Evolutionary conservation across 2,888 invertebrate species (phyloP).

Genomic region (Sesamia inferens): DNA sequence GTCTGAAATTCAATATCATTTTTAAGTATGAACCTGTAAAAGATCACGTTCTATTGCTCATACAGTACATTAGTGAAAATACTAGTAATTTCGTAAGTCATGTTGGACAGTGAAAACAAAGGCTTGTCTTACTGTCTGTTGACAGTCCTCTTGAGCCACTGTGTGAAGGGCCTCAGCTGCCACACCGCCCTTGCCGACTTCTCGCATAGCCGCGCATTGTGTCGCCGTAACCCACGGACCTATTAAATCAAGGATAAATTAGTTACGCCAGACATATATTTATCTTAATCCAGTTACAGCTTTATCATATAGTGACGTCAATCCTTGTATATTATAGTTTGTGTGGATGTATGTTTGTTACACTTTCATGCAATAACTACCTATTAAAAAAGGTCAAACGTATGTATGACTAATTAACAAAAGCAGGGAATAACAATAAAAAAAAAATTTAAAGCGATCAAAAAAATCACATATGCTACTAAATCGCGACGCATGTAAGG

Average conservation of each 20-base stretch:
- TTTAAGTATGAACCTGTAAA: not conserved
- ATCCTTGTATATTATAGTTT: not conserved
- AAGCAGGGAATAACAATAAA: no score
- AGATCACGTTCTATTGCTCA: not conserved
- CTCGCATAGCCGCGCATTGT: constrained; percentile 96
- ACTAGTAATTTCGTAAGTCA: not conserved
- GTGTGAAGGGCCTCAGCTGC: constrained; percentile 96
- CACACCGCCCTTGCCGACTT: constrained; percentile 97
- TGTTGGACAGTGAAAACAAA: not conserved
- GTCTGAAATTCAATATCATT: not conserved
- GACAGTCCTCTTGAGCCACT: constrained; percentile 97
- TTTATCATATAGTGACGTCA: not conserved
- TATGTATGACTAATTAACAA: no score
- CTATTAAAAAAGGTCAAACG: no score
- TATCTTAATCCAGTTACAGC: constrained; percentile 16
- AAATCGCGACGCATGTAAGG: no score
- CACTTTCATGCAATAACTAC: no score
- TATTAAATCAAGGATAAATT: constrained; percentile 53
- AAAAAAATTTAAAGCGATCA: no score
- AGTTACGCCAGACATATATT: constrained; percentile 8
- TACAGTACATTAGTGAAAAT: constrained; percentile 1
- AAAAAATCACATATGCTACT: no score
- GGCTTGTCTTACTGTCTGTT: constrained; percentile 89
- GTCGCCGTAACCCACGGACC: constrained; percentile 93
- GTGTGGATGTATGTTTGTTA: no score